A percentile compares a stretch with the other conserved stretches of the same genome.
Conservation (phyloP, 1,140 invertebrate genomes). For the Drosophila fuyamai region DNA sequence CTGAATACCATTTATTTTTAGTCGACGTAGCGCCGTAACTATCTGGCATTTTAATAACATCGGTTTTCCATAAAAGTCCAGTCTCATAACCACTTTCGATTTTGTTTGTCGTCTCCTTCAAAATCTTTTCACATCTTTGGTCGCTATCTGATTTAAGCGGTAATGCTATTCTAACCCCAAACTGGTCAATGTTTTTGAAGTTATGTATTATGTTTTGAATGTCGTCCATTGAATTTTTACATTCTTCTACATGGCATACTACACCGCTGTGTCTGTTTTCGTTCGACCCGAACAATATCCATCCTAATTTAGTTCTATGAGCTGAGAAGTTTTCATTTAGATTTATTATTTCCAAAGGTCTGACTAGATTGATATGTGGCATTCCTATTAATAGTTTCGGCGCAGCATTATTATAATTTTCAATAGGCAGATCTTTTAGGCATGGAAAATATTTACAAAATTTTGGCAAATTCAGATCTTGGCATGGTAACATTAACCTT, state of each 20-base stretch:
- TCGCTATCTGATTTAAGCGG: background rate
- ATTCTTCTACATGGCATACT: background rate
- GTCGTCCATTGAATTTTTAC: background rate
- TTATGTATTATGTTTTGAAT: background rate
- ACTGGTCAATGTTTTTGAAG: background rate
- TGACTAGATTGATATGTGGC: background rate
- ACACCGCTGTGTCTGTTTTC: background rate
- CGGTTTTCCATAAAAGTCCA: background rate
- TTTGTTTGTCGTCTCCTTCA: background rate
- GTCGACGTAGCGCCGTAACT: background rate
- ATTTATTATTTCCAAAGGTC: background rate
- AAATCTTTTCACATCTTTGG: background rate
- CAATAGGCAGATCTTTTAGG: background rate
- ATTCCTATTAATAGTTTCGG: background rate
- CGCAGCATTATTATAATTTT: background rate
- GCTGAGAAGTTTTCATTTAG: background rate
- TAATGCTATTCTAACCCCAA: background rate
- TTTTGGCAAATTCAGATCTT: background rate
- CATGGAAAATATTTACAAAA: background rate
- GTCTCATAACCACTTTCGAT: background rate
- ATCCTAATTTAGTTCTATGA: background rate
- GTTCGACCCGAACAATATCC: background rate
- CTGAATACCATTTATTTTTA: background rate
- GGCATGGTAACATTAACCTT: background rate
- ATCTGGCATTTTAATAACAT: background rate